Evolutionary conservation across 2,113 vertebrate species (phyloP).

Genomic region (Andinoacara biseriatus): DNA sequence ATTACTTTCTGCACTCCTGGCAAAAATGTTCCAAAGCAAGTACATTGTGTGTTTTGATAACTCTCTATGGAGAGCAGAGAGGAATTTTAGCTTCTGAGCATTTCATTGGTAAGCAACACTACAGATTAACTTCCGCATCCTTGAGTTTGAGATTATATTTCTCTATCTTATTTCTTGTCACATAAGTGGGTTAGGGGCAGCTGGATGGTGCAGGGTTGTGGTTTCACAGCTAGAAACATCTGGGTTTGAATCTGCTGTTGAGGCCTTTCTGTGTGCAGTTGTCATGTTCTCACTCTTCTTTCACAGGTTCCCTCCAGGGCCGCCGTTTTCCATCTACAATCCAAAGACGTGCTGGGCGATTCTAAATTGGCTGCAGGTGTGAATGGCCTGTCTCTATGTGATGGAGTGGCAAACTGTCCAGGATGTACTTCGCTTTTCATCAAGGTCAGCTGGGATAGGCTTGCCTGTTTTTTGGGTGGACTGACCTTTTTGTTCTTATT

Average conservation of each 20-base stretch:
- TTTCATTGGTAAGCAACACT: conserved; percentile 33
- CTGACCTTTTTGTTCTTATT: conserved; percentile 5
- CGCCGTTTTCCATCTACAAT: neutral
- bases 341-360: neutral
- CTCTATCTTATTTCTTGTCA: neutral
- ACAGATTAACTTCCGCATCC: conserved; percentile 16
- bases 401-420: neutral
- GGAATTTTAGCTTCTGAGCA: conserved; percentile 37
- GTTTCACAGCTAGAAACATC: neutral
- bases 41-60: conserved; percentile 32
- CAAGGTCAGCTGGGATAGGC: neutral
- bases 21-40: conserved; percentile 37
- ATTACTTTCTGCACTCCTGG: conserved; percentile 51
- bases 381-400: neutral
- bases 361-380: neutral
- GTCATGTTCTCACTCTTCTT: neutral
- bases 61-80: conserved; percentile 11
- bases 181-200: neutral
- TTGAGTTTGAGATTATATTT: conserved; percentile 15
- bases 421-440: neutral
- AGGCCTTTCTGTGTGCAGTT: neutral
- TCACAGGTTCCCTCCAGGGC: neutral
- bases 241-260: neutral
- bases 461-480: neutral
- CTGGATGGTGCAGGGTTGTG: neutral